Percentiles rank a stretch among this genome's conserved stretches.
These are phyloP conservation scores for Conistra vaccinii DNA, from an alignment of 2,888 invertebrate genomes.

Conservation along the genomic window DNA sequence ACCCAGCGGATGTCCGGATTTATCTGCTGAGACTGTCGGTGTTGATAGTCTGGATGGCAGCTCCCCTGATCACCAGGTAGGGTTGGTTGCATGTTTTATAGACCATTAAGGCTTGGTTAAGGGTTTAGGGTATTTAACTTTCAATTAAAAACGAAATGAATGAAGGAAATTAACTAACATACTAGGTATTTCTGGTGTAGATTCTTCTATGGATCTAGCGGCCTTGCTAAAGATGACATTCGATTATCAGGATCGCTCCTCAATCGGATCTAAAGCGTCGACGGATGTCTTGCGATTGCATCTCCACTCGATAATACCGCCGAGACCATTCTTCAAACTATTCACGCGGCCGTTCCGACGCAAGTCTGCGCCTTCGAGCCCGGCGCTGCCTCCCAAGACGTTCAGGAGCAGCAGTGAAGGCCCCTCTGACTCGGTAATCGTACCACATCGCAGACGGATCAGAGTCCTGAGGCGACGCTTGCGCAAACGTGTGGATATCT, in stretches of 20 bases:
- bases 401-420: constrained; percentile 89
- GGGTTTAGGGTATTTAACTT: neutral
- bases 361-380: constrained; percentile 92
- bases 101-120: neutral
- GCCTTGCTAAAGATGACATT: constrained; percentile 59
- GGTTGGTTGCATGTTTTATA: constrained; percentile 23
- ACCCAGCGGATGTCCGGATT: constrained; percentile 95
- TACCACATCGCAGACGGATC: constrained; percentile 81
- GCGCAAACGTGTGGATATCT: constrained; percentile 85
- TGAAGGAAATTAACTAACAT: constrained; percentile 41
- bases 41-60: constrained; percentile 92
- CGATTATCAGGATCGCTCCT: constrained; percentile 88
- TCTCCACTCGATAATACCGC: constrained; percentile 90
- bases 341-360: constrained; percentile 93
- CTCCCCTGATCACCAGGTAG: constrained; percentile 92
- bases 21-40: constrained; percentile 94
- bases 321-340: constrained; percentile 91
- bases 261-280: constrained; percentile 89
- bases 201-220: constrained; percentile 42
- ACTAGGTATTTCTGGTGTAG: constrained; percentile 48
- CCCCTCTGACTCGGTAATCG: constrained; percentile 87
- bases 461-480: constrained; percentile 83
- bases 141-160: neutral
- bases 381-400: constrained; percentile 91
- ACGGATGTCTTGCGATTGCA: constrained; percentile 89